Evolutionary conservation across 2,797 vertebrate species (phyloP).

Genomic region (Labroides dimidiatus): DNA sequence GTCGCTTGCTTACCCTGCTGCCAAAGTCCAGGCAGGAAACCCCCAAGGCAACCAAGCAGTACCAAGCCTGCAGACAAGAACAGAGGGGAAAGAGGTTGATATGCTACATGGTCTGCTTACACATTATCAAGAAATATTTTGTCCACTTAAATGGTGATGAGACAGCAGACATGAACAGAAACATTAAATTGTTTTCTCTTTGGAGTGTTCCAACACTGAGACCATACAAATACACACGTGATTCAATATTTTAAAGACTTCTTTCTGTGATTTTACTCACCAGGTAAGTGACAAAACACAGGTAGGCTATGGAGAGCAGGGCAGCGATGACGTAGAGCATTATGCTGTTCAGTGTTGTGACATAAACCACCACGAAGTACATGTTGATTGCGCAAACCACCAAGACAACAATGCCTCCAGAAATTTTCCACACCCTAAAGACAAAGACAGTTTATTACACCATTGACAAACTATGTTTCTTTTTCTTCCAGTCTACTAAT

Average conservation of each 20-base stretch:
- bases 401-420: slow-evolving; percentile 86
- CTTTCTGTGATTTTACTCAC: slow-evolving; percentile 80
- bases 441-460: slow-evolving; percentile 12
- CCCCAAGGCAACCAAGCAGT: slow-evolving; percentile 91
- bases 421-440: slow-evolving; percentile 88
- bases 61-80: slow-evolving; percentile 85
- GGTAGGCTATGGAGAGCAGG: slow-evolving; percentile 86
- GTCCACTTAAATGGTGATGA: background rate
- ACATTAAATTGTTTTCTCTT: no score
- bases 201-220: no score
- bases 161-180: background rate
- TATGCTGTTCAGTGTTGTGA: slow-evolving; percentile 83
- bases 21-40: slow-evolving; percentile 88
- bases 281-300: slow-evolving; percentile 92
- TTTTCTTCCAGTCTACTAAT: background rate
- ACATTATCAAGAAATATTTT: background rate
- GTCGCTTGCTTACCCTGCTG: slow-evolving; percentile 88
- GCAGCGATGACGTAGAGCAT: slow-evolving; percentile 85
- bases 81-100: slow-evolving; percentile 12
- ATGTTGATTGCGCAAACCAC: slow-evolving; percentile 92
- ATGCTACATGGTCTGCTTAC: background rate
- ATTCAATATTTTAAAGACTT: no score
- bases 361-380: slow-evolving; percentile 94
- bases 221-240: no score
- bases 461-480: slow-evolving; percentile 9